A percentile compares a stretch with the other conserved stretches of the same genome.
These are phyloP conservation scores for Papilio protenor DNA, from an alignment of 2,888 invertebrate species.

Conservation along the genomic window DNA sequence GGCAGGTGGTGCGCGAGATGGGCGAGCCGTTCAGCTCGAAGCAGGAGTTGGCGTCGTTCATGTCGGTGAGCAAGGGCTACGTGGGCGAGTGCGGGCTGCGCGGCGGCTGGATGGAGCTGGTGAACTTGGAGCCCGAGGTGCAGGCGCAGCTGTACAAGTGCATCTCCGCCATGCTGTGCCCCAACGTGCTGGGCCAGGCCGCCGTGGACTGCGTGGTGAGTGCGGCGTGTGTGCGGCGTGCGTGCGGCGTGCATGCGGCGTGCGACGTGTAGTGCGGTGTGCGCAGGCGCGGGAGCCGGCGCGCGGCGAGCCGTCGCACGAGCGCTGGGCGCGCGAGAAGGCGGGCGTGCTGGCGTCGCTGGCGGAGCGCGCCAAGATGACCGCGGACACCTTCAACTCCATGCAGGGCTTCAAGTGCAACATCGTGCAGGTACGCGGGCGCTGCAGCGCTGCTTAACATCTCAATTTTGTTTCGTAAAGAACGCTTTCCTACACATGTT, in stretches of 20 bases:
- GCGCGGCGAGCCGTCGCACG: slow-evolving; percentile 88
- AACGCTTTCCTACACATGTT: too few species aligned
- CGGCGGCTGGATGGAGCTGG: slow-evolving; percentile 95
- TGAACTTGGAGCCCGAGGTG: slow-evolving; percentile 87
- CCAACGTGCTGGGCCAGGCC: slow-evolving; percentile 95
- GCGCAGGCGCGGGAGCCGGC: slow-evolving; percentile 82
- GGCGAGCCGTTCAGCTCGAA: slow-evolving; percentile 90
- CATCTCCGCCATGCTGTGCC: slow-evolving; percentile 92
- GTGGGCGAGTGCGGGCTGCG: slow-evolving; percentile 96
- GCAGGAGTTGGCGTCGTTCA: slow-evolving; percentile 96
- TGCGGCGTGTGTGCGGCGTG: too few species aligned
- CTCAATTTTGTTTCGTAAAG: too few species aligned
- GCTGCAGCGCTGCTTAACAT: neutral
- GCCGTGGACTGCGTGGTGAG: slow-evolving; percentile 89
- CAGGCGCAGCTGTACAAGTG: slow-evolving; percentile 89
- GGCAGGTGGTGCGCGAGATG: slow-evolving; percentile 92
- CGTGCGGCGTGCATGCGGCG: too few species aligned
- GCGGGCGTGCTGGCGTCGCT: slow-evolving; percentile 84
- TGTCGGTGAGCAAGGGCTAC: slow-evolving; percentile 97
- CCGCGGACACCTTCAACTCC: slow-evolving; percentile 90
- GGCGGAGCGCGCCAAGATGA: slow-evolving; percentile 87
- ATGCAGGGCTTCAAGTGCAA: slow-evolving; percentile 92
- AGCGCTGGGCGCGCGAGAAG: slow-evolving; percentile 86
- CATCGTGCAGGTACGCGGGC: slow-evolving; percentile 58
- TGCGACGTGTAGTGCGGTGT: neutral